phyloP scores from a whole-genome alignment of 2,888 invertebrate species.

The Chymomyza caudatula region DNA sequence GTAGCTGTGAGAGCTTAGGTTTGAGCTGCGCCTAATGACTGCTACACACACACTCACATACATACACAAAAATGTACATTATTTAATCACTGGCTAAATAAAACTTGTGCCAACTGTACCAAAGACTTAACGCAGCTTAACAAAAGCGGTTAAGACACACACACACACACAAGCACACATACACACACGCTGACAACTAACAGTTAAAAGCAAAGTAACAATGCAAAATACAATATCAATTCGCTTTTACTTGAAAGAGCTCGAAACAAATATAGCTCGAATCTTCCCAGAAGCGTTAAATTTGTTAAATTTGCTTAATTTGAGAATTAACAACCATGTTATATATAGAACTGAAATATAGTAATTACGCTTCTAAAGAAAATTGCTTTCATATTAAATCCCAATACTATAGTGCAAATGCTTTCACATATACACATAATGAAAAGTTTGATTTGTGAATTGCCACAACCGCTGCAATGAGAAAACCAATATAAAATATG shows the following conservation, averaged over 20 bases:
- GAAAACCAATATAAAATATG: too few species aligned
- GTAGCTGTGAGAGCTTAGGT: neutral
- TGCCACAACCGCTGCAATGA: too few species aligned
- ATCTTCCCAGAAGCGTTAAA: too few species aligned
- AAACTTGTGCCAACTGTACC: neutral
- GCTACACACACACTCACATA: neutral
- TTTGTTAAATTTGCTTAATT: too few species aligned
- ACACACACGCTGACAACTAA: neutral
- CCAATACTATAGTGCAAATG: too few species aligned
- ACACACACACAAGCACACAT: neutral
- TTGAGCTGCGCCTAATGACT: neutral
- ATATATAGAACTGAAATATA: too few species aligned
- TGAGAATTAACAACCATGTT: too few species aligned
- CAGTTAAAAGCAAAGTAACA: neutral
- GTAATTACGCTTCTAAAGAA: too few species aligned
- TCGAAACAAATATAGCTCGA: too few species aligned
- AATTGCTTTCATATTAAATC: too few species aligned
- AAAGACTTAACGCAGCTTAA: neutral
- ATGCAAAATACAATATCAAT: neutral
- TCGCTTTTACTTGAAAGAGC: conserved; percentile 12
- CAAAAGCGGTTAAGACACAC: neutral
- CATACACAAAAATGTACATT: neutral
- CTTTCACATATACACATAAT: too few species aligned
- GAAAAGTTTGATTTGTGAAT: too few species aligned
- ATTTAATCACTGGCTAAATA: neutral